Evolutionary conservation across 2,113 vertebrate species (phyloP), one percentile per base, ranked within the genome.

Genomic region (Ceyx cyanopectus): DNA sequence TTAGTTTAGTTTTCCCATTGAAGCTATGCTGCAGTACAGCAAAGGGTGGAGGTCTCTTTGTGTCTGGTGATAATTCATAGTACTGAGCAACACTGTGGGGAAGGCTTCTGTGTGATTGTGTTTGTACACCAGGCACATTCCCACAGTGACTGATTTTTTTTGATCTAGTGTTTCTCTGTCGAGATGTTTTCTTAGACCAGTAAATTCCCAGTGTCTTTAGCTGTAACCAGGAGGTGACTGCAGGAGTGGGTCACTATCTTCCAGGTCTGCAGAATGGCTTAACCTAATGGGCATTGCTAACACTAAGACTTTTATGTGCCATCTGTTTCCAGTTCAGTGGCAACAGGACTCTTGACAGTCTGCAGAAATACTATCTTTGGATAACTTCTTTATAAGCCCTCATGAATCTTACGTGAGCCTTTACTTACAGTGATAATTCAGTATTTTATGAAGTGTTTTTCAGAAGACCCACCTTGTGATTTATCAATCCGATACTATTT

Each of bases 321-420:
- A 9, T 56, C 16, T 54, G 4, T 89, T 85, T 69, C 30, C 32
- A 60, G 29, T 56, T 22, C 17, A 23, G 32, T 32, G n/a, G 14
- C 51, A 60, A 13, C 23, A 10, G 8, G 10, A 4, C 17, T 82
- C 16, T 32, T 40, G 13, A 11, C 24, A 54, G 23, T 65, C 30
- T 1, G 3, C 43, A 18, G 12, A 69, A 61, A 21, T 34, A 7
- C 60, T 61, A 6, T 13, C 12, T 68, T 85, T 24, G 14, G n/a
- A 18, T 66, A 76, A 61, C 8, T 77, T 77, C 23, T 53, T 41
- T 20, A 30, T 27, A 63, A 74, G 17, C 15, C 8, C 14, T 58
- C 22, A n/a, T 0, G 0, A 34, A 62, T 7, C 12, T 82, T 65
- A 57, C 0, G 0, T 17, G 5, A 76, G 7, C 37, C 21, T 68